Base-by-base conservation (phyloP, 1,140 invertebrate genomes). In the Tribolium madens region DNA sequence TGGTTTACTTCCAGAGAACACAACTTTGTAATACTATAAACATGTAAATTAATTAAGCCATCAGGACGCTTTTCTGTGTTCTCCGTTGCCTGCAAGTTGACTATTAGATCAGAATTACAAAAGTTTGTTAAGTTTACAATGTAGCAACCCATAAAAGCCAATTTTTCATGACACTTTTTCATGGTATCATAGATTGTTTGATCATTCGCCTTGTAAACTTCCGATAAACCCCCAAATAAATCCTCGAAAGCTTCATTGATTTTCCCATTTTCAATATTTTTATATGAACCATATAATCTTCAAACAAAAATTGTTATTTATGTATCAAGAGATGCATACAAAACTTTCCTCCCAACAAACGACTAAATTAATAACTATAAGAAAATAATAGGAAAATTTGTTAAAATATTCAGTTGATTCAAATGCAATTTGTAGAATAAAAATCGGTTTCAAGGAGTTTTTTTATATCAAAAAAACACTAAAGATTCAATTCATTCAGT, bases 211-310 rank as follows among this genome's bases (percentile, higher is more conserved):
- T 26, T 33, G 12, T 64, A 64, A 64, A 64, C 21, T 64, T 64
- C 31, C 0, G 57, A 64, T 2, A 64, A 26, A 4, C 57, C 57
- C 3, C 57, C 57, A 64, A 15, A 79, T 31, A 76, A 21, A 75
- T 75, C 53, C 60, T 53, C 72, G 4, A 50, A 18, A 21, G 36
- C 36, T 69, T 75, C 36, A 21, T 10, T 42, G 15, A 75, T 68
- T 68, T 68, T 21, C 7, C 46, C 57, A 9, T 14, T 15, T 50
- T 68, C 46, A 12, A 75, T 14, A 15, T 42, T 64, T 75, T 26
- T 36, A 52, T 52, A 47, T n/a, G 74, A 53, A 31, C 52, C 33
- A 17, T 42, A 60, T 26, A 73, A 57, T 33, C 33, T 52, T 10
- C 2, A 42, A 42, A 42, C 5, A 36, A 31, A 73, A 15, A 50